Evolutionary conservation across 2,888 invertebrate genomes (phyloP), one percentile per base, ranked within the genome.

Genomic region (Euplagia quadripunctaria): DNA sequence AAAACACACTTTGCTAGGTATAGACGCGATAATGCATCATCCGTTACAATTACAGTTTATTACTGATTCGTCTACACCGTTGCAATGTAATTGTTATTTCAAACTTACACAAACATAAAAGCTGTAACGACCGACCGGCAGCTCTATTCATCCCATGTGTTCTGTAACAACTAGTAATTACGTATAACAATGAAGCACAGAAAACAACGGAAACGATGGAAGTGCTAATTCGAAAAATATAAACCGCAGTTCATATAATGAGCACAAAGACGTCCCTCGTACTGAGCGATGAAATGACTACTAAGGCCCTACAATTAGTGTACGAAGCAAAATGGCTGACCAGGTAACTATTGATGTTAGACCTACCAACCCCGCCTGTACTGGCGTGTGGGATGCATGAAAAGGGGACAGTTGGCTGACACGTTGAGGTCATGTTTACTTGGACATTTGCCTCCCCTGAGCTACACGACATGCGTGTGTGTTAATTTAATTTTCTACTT

Each of bases 161-260:
- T 78, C 85, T 79, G 81, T 79, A 74, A 78, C 79, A 86, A 79
- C 87, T 86, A 84, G 87, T 90, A 91, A 93, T 94, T 88, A 91
- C 79, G 75, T 83, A 77, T 87, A 90, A 94, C 93, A 94, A 94
- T 93, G 93, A 89, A 85, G 87, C 87, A 90, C 89, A 82, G 85
- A 85, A 85, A 85, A 88, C 88, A 93, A 90, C 93, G 93, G 94
- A 94, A 93, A 88, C 88, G 86, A 89, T 91, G 89, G 89, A 94
- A 94, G 95, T 95, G 96, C 91, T 95, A 96, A 96, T 95, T 95
- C 92, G 95, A 94, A 94, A 94, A 95, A 91, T 90, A 94, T 89
- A 93, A 94, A 95, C 95, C 94, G 89, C 96, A 93, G 84, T 77
- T 76, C 78, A 68, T 77, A 80, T 92, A 93, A 94, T 92, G 91